phyloP scores from a whole-genome alignment of 2,797 vertebrate genomes.

The Hydrolagus colliei region DNA sequence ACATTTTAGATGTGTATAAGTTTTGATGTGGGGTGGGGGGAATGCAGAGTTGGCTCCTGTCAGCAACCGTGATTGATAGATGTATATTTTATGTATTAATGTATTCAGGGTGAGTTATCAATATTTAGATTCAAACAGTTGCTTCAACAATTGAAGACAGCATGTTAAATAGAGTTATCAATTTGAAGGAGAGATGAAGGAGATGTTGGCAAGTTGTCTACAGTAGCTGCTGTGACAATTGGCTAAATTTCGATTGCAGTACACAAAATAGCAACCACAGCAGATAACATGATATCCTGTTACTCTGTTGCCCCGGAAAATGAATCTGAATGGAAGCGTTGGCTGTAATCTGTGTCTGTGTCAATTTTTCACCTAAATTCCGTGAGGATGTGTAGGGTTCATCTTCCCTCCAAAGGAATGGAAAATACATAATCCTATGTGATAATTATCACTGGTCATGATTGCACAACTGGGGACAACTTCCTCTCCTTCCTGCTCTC shows the following conservation, averaged over 20 bases:
- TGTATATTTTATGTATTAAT: constrained; percentile 15
- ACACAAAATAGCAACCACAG: too few species aligned
- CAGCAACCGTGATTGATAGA: background rate
- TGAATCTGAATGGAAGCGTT: too few species aligned
- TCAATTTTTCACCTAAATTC: too few species aligned
- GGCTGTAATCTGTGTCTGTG: too few species aligned
- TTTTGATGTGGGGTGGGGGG: background rate
- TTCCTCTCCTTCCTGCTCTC: too few species aligned
- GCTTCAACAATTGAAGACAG: background rate
- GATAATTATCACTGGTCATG: too few species aligned
- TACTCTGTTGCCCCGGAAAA: too few species aligned
- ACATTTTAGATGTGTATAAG: background rate
- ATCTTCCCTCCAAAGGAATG: too few species aligned
- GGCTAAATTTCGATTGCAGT: background rate
- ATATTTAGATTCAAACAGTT: constrained; percentile 3
- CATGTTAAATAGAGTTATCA: background rate
- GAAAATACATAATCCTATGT: too few species aligned
- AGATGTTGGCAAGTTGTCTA: background rate
- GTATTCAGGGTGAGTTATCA: constrained; percentile 5
- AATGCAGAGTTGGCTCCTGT: constrained; percentile 14
- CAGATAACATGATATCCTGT: too few species aligned
- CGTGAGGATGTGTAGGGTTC: too few species aligned
- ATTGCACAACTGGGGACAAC: too few species aligned
- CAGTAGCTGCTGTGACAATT: background rate
- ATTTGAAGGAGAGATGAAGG: background rate